Percentiles rank a stretch among this genome's conserved stretches.
Conservation (phyloP, 2,797 vertebrate genomes). For the Enteromius paludinosus region DNA sequence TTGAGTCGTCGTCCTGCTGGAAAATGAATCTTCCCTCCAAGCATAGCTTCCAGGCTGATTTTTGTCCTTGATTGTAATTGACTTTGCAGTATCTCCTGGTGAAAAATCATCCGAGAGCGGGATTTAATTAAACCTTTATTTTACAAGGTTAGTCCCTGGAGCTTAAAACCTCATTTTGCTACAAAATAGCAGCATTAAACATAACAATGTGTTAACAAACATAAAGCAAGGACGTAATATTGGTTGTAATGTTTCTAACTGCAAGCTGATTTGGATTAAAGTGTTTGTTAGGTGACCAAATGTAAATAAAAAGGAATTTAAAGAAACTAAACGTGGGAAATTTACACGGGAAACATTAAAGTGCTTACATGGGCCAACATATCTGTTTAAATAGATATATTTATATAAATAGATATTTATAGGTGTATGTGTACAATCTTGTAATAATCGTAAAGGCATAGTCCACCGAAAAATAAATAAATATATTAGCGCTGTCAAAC, state of each 20-base stretch:
- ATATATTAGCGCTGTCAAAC: no score
- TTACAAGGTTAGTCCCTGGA: conserved; percentile 7
- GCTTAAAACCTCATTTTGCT: conserved; percentile 4
- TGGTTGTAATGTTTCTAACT: not conserved
- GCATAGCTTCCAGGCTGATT: not conserved
- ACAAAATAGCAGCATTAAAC: conserved; percentile 12
- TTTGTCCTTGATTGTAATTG: not conserved
- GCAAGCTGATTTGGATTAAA: not conserved
- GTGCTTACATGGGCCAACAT: not conserved
- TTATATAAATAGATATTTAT: no score
- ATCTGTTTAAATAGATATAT: not conserved
- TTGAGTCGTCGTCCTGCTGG: not conserved
- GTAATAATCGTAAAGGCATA: not conserved
- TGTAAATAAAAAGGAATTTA: not conserved
- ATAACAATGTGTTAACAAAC: not conserved
- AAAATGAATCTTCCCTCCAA: conserved; percentile 19
- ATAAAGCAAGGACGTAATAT: conserved; percentile 5
- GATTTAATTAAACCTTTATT: conserved; percentile 33
- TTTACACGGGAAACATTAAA: not conserved
- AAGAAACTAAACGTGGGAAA: not conserved
- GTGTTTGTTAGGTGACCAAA: not conserved
- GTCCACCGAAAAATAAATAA: not conserved
- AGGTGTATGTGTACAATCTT: no score
- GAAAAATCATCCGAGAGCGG: conserved; percentile 4
- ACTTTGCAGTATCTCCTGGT: not conserved